Percentiles rank a stretch among this genome's conserved stretches.
These are phyloP conservation scores for Porites evermanni DNA, from an alignment of 92 coral and sea anemone genomes.

Conservation along the genomic window DNA sequence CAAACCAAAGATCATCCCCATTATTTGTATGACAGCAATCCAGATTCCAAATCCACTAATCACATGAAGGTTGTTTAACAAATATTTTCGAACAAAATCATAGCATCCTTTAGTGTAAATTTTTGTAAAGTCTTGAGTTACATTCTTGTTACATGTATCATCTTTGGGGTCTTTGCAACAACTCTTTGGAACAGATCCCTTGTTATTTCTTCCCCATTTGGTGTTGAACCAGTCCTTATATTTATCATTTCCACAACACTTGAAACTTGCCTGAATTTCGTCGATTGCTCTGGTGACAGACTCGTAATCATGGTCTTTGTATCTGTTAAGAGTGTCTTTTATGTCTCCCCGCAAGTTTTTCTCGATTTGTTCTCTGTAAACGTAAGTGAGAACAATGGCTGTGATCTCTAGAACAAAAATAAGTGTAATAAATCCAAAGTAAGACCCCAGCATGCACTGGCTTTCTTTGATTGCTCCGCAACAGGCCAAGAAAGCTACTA, in stretches of 20 bases:
- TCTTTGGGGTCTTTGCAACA: conserved; percentile 88
- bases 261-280: conserved; percentile 87
- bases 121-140: conserved; percentile 60
- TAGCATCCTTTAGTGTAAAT: conserved; percentile 90
- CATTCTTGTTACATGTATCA: conserved; percentile 64
- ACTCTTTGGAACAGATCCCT: conserved; percentile 85
- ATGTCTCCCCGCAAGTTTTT: conserved; percentile 88
- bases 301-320: conserved; percentile 74
- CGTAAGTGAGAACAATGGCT: conserved; percentile 86
- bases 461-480: conserved; percentile 92
- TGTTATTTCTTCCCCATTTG: conserved; percentile 80
- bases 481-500: conserved; percentile 92
- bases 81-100: conserved; percentile 85
- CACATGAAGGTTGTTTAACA: conserved; percentile 89
- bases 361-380: conserved; percentile 88
- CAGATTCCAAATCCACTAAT: conserved; percentile 93
- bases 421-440: conserved; percentile 78
- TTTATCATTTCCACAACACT: conserved; percentile 91
- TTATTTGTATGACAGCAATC: conserved; percentile 91
- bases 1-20: conserved; percentile 92
- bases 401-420: conserved; percentile 90
- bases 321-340: conserved; percentile 85
- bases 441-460: conserved; percentile 93
- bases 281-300: conserved; percentile 94
- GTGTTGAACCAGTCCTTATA: conserved; percentile 95